phyloP scores from a whole-genome alignment of 1,140 invertebrate genomes.

The Trichonephila inaurata region DNA sequence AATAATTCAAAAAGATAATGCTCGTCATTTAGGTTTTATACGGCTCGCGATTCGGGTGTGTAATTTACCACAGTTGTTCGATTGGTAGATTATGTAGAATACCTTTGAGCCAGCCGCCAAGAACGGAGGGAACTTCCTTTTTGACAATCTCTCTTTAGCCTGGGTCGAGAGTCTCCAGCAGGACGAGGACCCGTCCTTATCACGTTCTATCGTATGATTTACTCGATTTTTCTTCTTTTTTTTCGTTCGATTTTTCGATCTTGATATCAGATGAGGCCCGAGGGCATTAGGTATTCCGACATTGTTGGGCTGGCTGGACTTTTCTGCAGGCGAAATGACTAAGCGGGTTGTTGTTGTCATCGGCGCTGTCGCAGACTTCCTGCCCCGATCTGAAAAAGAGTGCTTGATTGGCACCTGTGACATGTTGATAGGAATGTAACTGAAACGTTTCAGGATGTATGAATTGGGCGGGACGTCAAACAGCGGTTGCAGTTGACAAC shows the following conservation, averaged over 20 bases:
- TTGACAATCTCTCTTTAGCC: not conserved
- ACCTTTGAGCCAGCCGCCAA: constrained; percentile 11
- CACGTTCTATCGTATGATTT: constrained; percentile 17
- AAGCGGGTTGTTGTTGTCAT: not conserved
- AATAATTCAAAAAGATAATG: constrained; percentile 36
- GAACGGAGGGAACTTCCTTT: not conserved
- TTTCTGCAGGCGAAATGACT: not conserved
- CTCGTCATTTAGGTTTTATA: constrained; percentile 6
- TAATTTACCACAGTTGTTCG: constrained; percentile 13
- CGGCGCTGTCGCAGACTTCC: constrained; percentile 6
- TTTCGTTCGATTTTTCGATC: not conserved
- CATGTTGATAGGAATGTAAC: not conserved
- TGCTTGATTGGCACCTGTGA: constrained; percentile 25
- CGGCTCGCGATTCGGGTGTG: not conserved
- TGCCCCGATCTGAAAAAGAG: not conserved
- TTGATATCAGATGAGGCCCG: not conserved
- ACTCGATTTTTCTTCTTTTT: not conserved
- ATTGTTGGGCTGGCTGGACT: not conserved
- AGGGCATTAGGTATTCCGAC: constrained; percentile 26
- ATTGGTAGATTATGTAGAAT: not conserved
- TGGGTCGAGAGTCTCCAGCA: constrained; percentile 16
- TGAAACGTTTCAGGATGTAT: not conserved
- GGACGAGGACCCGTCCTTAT: constrained; percentile 17
- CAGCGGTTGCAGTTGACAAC: not conserved
- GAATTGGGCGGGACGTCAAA: not conserved